Percentiles rank a stretch among this genome's conserved stretches.
phyloP scores from a whole-genome alignment of 2,113 vertebrate genomes.

The Odocoileus hemionus region DNA sequence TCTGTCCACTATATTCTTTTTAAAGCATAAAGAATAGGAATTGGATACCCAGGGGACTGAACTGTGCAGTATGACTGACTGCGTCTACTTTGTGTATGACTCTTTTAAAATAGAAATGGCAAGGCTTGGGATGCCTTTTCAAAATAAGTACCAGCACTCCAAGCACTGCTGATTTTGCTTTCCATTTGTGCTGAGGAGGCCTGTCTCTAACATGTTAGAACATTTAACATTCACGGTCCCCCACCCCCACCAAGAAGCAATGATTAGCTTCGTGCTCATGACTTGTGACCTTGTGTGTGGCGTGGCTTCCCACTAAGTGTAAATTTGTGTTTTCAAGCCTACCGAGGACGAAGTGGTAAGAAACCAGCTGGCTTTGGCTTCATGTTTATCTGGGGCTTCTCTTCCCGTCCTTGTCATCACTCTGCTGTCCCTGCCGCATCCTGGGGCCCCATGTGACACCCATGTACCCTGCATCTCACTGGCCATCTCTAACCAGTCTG shows the following conservation, averaged over 20 bases:
- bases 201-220: neutral
- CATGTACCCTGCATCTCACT: slow-evolving; percentile 31
- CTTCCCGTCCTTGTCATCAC: slow-evolving; percentile 70
- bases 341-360: slow-evolving; percentile 97
- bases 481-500: slow-evolving; percentile 55
- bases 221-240: neutral
- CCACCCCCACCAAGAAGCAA: neutral
- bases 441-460: slow-evolving; percentile 20
- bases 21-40: neutral
- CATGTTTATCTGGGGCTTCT: slow-evolving; percentile 75
- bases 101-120: neutral
- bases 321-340: slow-evolving; percentile 95
- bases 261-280: slow-evolving; percentile 51
- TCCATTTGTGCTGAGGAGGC: neutral
- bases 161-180: neutral
- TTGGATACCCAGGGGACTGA: neutral
- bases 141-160: neutral
- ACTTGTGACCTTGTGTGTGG: slow-evolving; percentile 58
- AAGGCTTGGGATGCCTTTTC: neutral
- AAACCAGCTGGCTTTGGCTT: slow-evolving; percentile 77
- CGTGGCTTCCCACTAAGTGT: slow-evolving; percentile 83
- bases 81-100: neutral
- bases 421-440: slow-evolving; percentile 56
- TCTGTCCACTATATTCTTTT: neutral
- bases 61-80: neutral